These are phyloP conservation scores for Pandemis corylana DNA, from an alignment of 2,888 invertebrate species.

Conservation along the genomic window DNA sequence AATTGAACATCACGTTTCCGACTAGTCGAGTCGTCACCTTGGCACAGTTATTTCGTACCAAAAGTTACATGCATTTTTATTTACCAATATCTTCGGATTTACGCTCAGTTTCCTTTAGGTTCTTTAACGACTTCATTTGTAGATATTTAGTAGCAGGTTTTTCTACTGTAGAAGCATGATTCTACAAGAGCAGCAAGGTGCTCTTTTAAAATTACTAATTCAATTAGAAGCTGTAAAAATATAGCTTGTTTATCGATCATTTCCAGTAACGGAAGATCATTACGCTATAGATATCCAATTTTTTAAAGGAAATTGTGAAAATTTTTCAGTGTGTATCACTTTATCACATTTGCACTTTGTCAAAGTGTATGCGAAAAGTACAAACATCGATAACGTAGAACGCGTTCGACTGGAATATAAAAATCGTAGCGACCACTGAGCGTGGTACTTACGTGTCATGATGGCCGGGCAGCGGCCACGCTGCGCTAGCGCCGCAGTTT, in stretches of 20 bases:
- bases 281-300: not conserved
- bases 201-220: not conserved
- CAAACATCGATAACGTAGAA: conserved; percentile 17
- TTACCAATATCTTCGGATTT: conserved; percentile 47
- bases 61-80: conserved; percentile 61
- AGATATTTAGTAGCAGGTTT: not conserved
- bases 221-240: not conserved
- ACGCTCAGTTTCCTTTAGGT: conserved; percentile 47
- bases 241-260: not conserved
- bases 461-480: conserved; percentile 23
- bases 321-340: not conserved
- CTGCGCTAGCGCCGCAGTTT: conserved; percentile 32
- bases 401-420: conserved; percentile 31
- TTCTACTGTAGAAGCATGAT: not conserved
- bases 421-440: conserved; percentile 22
- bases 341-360: not conserved
- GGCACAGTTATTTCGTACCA: conserved; percentile 74
- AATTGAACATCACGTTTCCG: conserved; percentile 77
- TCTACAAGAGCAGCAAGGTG: not conserved
- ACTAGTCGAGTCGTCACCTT: conserved; percentile 71
- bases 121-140: not conserved
- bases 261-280: not conserved
- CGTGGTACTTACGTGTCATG: conserved; percentile 25
- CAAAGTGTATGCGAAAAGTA: not conserved
- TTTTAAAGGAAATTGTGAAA: not conserved